Evolutionary conservation across 2,797 vertebrate species (phyloP).

Genomic region (Falco cherrug): DNA sequence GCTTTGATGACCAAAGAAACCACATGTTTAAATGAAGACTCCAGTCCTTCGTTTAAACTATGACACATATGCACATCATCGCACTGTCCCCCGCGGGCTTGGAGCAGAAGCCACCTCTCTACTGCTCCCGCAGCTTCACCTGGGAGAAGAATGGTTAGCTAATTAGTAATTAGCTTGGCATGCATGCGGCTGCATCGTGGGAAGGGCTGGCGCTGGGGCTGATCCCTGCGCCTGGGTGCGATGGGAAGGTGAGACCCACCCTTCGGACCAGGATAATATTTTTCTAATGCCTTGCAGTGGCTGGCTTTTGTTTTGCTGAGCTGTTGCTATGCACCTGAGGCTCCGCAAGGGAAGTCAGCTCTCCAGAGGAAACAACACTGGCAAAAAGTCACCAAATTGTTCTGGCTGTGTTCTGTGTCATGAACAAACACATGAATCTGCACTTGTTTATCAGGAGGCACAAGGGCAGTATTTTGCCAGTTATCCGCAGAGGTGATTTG

Average conservation of each 20-base stretch:
- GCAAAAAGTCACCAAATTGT: constrained; percentile 54
- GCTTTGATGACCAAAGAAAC: fast-evolving
- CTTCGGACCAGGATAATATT: background rate
- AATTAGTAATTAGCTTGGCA: background rate
- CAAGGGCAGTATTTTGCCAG: background rate
- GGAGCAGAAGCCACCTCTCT: background rate
- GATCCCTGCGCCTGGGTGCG: background rate
- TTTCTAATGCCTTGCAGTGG: background rate
- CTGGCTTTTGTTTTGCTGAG: constrained; percentile 59
- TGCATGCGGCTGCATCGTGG: background rate
- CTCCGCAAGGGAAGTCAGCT: background rate
- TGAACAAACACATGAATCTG: constrained; percentile 29
- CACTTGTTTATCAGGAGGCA: constrained; percentile 46
- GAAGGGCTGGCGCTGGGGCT: background rate
- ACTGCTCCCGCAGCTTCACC: background rate
- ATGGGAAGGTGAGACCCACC: background rate
- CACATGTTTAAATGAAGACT: background rate
- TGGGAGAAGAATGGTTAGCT: background rate
- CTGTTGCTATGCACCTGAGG: constrained; percentile 64
- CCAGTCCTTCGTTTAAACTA: background rate
- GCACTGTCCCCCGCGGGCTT: fast-evolving
- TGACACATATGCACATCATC: background rate
- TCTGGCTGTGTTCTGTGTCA: constrained; percentile 33
- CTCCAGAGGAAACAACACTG: constrained; percentile 12
- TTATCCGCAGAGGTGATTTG: constrained; percentile 30